Evolutionary conservation across 2,888 invertebrate genomes (phyloP).

Genomic region (Troilus luridus): DNA sequence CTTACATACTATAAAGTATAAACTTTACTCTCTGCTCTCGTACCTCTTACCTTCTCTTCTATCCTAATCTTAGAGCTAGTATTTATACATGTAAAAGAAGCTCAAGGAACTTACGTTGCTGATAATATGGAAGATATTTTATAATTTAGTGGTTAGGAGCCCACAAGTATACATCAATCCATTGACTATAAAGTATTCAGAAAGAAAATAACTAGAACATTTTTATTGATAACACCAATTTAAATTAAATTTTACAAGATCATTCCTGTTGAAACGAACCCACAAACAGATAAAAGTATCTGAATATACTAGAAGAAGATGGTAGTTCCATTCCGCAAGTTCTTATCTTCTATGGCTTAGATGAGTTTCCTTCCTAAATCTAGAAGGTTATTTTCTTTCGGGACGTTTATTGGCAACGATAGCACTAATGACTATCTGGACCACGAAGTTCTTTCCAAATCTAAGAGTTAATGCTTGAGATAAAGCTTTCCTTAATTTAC

Average conservation of each 20-base stretch:
- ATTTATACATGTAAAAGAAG: too few relatives aligned
- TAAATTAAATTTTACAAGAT: neutral
- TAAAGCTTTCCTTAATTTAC: neutral
- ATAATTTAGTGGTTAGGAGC: too few relatives aligned
- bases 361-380: constrained; percentile 4
- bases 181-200: neutral
- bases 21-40: too few relatives aligned
- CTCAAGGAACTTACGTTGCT: too few relatives aligned
- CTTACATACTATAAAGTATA: too few relatives aligned
- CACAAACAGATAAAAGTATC: neutral
- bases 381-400: constrained; percentile 3
- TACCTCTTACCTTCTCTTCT: too few relatives aligned
- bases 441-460: neutral
- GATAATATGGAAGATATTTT: too few relatives aligned
- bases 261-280: neutral
- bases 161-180: too few relatives aligned
- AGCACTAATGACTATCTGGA: constrained; percentile 18
- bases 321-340: neutral
- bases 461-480: neutral
- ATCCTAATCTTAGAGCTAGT: too few relatives aligned
- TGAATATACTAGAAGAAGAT: neutral
- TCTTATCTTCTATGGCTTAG: neutral
- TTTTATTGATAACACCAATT: neutral
- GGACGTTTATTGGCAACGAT: constrained; percentile 17
- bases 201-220: neutral